Evolutionary conservation across 35 echinoderm and acorn worm genomes (phyloP), one percentile per base, ranked within the genome.

Genomic region (Anneissia japonica): DNA sequence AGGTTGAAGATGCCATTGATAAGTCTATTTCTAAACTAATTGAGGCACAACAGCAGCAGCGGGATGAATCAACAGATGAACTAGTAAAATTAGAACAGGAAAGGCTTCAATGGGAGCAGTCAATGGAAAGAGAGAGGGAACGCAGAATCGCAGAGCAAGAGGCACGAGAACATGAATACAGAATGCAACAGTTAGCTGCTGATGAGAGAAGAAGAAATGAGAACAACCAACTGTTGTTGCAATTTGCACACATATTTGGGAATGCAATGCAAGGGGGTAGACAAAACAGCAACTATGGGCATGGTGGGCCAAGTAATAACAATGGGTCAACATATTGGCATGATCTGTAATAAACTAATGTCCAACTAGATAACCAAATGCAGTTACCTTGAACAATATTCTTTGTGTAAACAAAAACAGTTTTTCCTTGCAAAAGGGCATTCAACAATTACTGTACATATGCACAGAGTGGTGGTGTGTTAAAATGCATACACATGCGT

Each of bases 1-100:
- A 82, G 37, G 13, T 82, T 5, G 80, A 82, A 45, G 80, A 82
- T 45, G 80, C 80, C 80, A 12, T 82, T 82, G 80, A 82, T 45
- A 82, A 82, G 80, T 37, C 80, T 6, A 39, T 82, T 40, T 37
- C 36, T 21, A 82, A 82, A 82, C 80, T 82, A 43, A 82, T 82
- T 31, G 80, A 82, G 9, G 7, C 7, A 16, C 51, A 64, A 64
- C 51, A 64, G 21, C 7, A 9, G 51, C 51, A 64, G 51, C 7
- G 21, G 9, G 21, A 64, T 64, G 9, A 64, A 64, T 16, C 51
- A 64, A 64, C 51, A 64, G 21, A 64, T 64, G 21, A 9, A 16
- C 51, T 64, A 64, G 21, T 64, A 26, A 26, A 64, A 64, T 16
- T 64, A 26, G 51, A 64, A 64, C 7, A 23, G 51, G 51, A 64